These are phyloP conservation scores for Periophthalmodon schlosseri DNA, from an alignment of 2,113 vertebrate species.

Conservation along the genomic window DNA sequence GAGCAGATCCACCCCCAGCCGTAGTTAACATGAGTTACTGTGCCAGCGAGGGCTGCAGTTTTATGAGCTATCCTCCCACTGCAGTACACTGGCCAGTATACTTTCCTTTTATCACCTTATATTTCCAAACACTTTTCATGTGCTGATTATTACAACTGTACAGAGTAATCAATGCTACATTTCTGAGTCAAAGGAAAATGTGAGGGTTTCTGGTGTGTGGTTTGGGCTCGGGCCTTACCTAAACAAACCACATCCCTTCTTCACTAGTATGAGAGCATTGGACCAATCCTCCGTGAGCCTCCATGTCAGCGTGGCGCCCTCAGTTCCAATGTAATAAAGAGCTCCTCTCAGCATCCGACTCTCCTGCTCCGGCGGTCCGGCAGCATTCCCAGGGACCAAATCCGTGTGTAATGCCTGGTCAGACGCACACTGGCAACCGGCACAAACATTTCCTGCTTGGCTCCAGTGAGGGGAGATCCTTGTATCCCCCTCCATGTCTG, in stretches of 20 bases:
- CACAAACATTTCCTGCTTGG: conserved; percentile 81
- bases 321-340: conserved; percentile 66
- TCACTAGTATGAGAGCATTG: conserved; percentile 28
- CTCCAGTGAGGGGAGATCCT: conserved; percentile 64
- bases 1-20: conserved; percentile 70
- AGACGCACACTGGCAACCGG: conserved; percentile 78
- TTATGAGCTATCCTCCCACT: conserved; percentile 64
- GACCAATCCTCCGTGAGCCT: conserved; percentile 40
- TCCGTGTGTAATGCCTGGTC: conserved; percentile 78
- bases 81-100: conserved; percentile 35
- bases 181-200: conserved; percentile 20
- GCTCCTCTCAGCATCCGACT: conserved; percentile 59
- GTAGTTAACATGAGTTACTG: conserved; percentile 82
- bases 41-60: conserved; percentile 70
- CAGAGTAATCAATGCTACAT: conserved; percentile 17
- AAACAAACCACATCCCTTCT: conserved; percentile 48
- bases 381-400: conserved; percentile 77
- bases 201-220: conserved; percentile 27
- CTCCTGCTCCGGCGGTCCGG: conserved; percentile 54
- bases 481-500: conserved; percentile 45
- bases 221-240: conserved; percentile 21
- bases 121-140: conserved; percentile 14
- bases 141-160: conserved; percentile 25
- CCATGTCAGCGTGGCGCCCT: conserved; percentile 46
- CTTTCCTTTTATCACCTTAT: background rate